Evolutionary conservation across 92 coral and sea anemone species (phyloP).

Genomic region (Siderastrea radians): DNA sequence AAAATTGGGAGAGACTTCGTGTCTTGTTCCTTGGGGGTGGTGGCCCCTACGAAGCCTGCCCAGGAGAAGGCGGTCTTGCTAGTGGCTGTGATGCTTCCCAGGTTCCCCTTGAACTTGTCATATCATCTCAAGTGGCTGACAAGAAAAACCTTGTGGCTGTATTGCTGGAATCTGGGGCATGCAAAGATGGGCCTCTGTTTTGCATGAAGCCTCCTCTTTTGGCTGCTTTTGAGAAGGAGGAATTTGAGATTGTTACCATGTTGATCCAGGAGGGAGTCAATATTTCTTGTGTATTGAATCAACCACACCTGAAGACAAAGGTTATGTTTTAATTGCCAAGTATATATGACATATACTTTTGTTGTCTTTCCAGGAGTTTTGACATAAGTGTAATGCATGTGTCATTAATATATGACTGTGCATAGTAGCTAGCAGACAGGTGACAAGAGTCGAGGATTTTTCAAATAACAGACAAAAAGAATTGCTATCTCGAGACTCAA

Average conservation of each 20-base stretch:
- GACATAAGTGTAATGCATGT: too few species aligned
- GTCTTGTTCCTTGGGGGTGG: conserved; percentile 66
- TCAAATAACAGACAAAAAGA: too few species aligned
- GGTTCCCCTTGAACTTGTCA: conserved; percentile 53
- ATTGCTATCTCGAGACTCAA: too few species aligned
- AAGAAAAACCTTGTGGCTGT: conserved; percentile 14
- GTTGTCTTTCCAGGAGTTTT: too few species aligned
- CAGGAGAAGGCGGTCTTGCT: conserved; percentile 39
- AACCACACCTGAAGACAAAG: conserved; percentile 46
- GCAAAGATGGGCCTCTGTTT: conserved; percentile 43
- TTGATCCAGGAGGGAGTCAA: conserved; percentile 47
- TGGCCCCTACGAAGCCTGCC: conserved; percentile 11
- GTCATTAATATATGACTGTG: too few species aligned
- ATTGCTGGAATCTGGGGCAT: conserved; percentile 51
- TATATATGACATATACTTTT: too few species aligned
- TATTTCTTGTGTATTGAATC: conserved; percentile 22
- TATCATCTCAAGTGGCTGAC: conserved; percentile 23
- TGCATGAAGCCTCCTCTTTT: conserved; percentile 59
- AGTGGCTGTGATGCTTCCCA: conserved; percentile 45
- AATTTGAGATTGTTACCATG: conserved; percentile 44
- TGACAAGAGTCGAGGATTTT: too few species aligned
- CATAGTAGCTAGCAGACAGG: too few species aligned
- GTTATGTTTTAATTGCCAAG: neutral
- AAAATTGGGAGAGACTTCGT: conserved; percentile 62
- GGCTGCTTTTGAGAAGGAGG: conserved; percentile 56